phyloP scores from a whole-genome alignment of 2,797 vertebrate genomes.

The Hydrophis major region DNA sequence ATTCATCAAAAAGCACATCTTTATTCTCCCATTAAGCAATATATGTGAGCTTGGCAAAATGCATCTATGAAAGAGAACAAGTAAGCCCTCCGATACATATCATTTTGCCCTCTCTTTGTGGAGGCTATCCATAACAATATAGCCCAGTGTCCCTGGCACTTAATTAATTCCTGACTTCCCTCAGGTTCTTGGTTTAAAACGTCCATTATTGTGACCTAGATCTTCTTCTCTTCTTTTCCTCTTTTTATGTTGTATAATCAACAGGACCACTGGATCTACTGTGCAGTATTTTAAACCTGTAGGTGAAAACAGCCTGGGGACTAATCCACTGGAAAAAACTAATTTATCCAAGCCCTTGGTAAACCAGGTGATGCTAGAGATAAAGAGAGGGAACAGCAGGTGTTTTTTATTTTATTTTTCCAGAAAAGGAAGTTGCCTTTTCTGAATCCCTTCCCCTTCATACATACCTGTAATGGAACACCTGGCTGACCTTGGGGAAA shows the following conservation, averaged over 20 bases:
- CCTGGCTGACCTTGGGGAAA: not conserved
- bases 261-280: not conserved
- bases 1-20: not conserved
- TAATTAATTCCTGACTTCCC: not conserved
- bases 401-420: not conserved
- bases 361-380: not conserved
- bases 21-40: not conserved
- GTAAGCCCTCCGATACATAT: not conserved
- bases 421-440: not conserved
- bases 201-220: not conserved
- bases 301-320: not conserved
- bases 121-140: not conserved
- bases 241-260: not conserved
- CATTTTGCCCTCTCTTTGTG: not conserved
- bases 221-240: not conserved
- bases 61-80: not conserved
- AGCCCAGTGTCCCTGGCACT: not conserved
- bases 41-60: not conserved
- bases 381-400: not conserved
- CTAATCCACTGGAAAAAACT: not conserved
- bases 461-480: not conserved
- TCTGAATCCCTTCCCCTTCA: not conserved
- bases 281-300: not conserved
- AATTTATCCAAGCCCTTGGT: not conserved
- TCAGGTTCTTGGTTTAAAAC: not conserved